Base-by-base conservation (phyloP, 2,888 invertebrate species). In the Scaptomyza polygonia region DNA sequence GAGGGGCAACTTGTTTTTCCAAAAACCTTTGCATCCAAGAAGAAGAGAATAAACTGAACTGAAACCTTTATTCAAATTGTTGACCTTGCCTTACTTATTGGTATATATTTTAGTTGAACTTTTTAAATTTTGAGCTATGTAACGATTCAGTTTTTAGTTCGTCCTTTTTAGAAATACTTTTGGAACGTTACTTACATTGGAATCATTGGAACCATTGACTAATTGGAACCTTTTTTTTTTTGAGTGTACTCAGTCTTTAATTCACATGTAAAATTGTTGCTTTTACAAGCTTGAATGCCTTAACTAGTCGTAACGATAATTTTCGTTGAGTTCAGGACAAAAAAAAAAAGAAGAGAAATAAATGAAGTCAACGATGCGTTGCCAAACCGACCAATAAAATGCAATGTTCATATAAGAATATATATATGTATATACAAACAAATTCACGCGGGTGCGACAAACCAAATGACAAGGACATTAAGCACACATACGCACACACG, bases 361-460 rank as follows among this genome's bases (percentile, higher is more conserved):
- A 25, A 5, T 3, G 5, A 25, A 25, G n/a, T n/a, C n/a, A n/a
- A 25, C 25, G 25, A 25, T 5, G 25, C 25, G 3, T 25, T 25
- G 25, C 25, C 25, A 25, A 25, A 67, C 68, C 70, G 62, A 70
- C 83, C 80, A 77, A 86, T 88, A 83, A 83, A 83, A 88, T 88
- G 88, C 82, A 88, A 83, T 88, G 88, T 77, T 82, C 64, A 66
- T 39, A 39, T 39, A 39, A 39, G 16, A 16, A 83, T 88, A 86
- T n/a, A n/a, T n/a, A n/a, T n/a, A n/a, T n/a, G n/a, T n/a, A n/a
- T n/a, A n/a, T n/a, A n/a, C 86, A 83, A 83, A 83, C 84, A 83
- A 83, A 83, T 83, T 88, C 82, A 80, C 86, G 88, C 80, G 86
- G 82, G 79, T 81, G 81, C 68, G 78, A 86, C 86, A 72, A 80